Conservation (phyloP, 2,113 vertebrate species). For the Oncorhynchus gorbuscha region DNA sequence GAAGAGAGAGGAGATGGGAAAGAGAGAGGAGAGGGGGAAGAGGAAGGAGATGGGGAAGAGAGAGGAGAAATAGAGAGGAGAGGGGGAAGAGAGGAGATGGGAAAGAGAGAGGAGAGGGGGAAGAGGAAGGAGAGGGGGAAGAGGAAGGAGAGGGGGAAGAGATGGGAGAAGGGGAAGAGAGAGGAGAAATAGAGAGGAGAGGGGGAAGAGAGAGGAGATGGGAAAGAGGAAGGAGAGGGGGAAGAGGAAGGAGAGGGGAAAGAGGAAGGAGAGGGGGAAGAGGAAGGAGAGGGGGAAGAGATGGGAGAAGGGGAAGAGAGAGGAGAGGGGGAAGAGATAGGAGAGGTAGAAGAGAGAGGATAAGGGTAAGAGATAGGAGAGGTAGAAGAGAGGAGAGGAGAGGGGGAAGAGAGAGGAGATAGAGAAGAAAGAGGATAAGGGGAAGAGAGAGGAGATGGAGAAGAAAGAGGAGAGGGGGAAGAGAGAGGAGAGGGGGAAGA, state of each 20-base stretch:
- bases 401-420: constrained; percentile 15
- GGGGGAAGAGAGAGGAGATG: not conserved
- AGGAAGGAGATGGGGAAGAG: not conserved
- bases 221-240: not conserved
- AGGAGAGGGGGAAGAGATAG: constrained; percentile 2
- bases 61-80: too few relatives aligned
- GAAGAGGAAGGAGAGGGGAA: not conserved
- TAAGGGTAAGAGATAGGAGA: not conserved
- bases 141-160: constrained; percentile 16
- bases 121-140: not conserved
- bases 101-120: not conserved
- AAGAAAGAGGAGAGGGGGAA: not conserved
- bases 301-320: constrained; percentile 12
- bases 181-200: too few relatives aligned
- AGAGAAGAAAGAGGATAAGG: not conserved
- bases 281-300: not conserved
- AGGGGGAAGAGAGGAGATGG: too few relatives aligned
- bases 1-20: not conserved
- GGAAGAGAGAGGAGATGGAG: constrained; percentile 25
- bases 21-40: not conserved
- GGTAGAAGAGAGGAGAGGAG: constrained; percentile 17
- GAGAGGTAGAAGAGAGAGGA: not conserved
- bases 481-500: not conserved
- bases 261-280: not conserved
- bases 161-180: constrained; percentile 16